Conservation (phyloP, 2,113 vertebrate genomes). For the Mus spicilegus region DNA sequence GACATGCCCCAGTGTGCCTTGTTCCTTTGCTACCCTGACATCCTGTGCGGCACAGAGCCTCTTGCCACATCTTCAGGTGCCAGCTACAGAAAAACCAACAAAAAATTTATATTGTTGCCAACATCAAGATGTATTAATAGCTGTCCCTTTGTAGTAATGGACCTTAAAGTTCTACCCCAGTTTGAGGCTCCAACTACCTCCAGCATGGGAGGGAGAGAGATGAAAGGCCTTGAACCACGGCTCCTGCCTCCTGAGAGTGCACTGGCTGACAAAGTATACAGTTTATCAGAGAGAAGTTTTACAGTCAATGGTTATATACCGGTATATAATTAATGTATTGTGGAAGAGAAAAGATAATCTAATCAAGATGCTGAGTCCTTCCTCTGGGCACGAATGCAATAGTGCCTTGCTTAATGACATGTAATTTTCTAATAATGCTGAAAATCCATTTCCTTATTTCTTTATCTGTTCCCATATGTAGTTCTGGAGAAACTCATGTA, state of each 20-base stretch:
- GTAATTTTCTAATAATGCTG: conserved; percentile 47
- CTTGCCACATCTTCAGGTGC: not conserved
- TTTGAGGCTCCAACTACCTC: not conserved
- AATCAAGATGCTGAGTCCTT: conserved; percentile 43
- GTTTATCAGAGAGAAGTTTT: not conserved
- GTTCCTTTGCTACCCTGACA: not conserved
- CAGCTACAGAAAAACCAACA: not conserved
- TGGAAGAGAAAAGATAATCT: conserved; percentile 30
- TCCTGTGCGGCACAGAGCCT: not conserved
- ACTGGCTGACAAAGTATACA: not conserved
- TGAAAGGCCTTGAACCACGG: not conserved
- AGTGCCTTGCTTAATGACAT: conserved; percentile 41
- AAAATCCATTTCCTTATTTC: conserved; percentile 56
- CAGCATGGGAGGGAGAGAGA: not conserved
- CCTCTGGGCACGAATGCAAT: conserved; percentile 5
- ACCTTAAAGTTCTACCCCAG: not conserved
- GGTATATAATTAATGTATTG: conserved; percentile 7
- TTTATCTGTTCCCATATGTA: conserved; percentile 3
- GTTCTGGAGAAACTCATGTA: not conserved
- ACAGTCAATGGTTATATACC: not conserved
- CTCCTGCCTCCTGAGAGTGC: not conserved
- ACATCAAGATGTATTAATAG: not conserved
- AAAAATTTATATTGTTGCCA: not conserved
- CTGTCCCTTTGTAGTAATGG: not conserved
- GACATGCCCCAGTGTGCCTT: not conserved